phyloP scores from a whole-genome alignment of 2,113 vertebrate genomes.

The Eudyptes chrysolophus region DNA sequence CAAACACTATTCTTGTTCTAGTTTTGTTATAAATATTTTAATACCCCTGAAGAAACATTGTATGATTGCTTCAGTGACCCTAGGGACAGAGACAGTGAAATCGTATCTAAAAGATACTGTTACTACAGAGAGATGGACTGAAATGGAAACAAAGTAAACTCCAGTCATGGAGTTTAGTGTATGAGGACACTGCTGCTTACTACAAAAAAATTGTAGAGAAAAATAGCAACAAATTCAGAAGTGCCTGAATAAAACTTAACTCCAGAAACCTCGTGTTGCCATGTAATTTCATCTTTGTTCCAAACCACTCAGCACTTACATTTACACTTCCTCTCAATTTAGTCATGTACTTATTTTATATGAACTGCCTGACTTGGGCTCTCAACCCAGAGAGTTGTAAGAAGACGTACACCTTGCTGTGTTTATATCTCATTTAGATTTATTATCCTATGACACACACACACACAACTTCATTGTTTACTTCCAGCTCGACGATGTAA shows the following conservation, averaged over 20 bases:
- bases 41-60: neutral
- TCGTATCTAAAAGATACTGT: neutral
- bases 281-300: neutral
- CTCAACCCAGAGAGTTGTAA: neutral
- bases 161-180: neutral
- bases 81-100: neutral
- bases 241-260: neutral
- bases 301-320: neutral
- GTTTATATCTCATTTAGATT: neutral
- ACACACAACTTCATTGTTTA: neutral
- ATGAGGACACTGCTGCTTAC: neutral
- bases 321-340: neutral
- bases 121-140: neutral
- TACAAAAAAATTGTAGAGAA: neutral
- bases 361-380: neutral
- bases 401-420: neutral
- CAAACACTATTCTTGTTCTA: neutral
- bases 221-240: neutral
- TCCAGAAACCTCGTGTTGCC: neutral
- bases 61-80: neutral
- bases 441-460: neutral
- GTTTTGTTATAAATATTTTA: slow-evolving; percentile 20
- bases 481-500: neutral
- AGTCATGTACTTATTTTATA: neutral
- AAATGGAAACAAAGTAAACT: neutral